Conservation (phyloP, 1,140 invertebrate species). For the Physella acuta region DNA sequence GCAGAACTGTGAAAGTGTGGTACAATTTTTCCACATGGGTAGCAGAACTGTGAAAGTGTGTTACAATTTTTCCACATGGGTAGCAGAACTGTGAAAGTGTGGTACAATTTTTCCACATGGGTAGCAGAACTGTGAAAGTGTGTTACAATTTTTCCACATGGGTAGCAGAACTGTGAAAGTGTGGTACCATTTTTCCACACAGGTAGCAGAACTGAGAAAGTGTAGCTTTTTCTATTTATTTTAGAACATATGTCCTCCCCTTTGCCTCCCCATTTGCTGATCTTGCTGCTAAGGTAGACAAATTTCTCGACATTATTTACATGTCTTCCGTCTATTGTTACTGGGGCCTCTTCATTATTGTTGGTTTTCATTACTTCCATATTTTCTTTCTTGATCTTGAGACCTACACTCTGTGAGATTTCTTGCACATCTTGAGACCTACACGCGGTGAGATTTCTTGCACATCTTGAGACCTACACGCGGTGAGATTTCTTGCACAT, state of each 20-base stretch:
- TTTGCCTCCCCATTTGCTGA: too few relatives aligned
- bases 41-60: neutral
- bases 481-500: too few relatives aligned
- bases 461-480: too few relatives aligned
- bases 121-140: neutral
- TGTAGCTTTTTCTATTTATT: neutral
- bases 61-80: neutral
- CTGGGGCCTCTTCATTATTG: too few relatives aligned
- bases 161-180: neutral
- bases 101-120: neutral
- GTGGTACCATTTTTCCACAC: neutral
- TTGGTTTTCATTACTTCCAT: too few relatives aligned
- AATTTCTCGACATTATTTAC: too few relatives aligned
- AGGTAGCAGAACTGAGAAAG: neutral
- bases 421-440: too few relatives aligned
- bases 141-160: neutral
- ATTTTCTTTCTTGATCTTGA: too few relatives aligned
- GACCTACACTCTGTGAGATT: too few relatives aligned
- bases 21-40: neutral
- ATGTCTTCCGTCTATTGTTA: too few relatives aligned
- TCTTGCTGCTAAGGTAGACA: neutral
- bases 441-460: too few relatives aligned
- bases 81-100: neutral
- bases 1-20: too few relatives aligned
- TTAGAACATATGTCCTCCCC: neutral